Percentiles rank a stretch among this genome's conserved stretches.
Evolutionary conservation across 2,797 vertebrate species (phyloP).

Genomic region (Platalea minor): DNA sequence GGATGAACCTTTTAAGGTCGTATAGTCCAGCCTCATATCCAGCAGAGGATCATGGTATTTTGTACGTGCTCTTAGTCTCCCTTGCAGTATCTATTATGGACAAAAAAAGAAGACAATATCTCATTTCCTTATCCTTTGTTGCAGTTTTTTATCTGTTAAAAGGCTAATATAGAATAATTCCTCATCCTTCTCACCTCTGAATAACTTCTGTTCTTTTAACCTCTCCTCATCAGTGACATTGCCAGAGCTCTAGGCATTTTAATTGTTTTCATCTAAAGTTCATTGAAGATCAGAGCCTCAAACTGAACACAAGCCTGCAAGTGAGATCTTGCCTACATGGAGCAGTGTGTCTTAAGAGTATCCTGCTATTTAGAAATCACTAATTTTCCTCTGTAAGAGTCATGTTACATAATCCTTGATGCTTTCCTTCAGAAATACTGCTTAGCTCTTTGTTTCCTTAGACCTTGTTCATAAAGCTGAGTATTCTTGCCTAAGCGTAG

Average conservation of each 20-base stretch:
- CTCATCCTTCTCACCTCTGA: background rate
- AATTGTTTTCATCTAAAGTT: background rate
- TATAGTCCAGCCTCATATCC: background rate
- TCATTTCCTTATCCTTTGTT: background rate
- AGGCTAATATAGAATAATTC: background rate
- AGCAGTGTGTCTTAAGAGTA: background rate
- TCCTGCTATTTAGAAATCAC: background rate
- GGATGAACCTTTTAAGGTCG: background rate
- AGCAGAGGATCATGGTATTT: background rate
- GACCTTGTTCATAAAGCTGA: background rate
- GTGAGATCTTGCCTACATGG: background rate
- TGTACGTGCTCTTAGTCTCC: background rate
- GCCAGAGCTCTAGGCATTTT: background rate
- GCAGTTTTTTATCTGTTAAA: background rate
- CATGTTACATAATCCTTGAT: background rate
- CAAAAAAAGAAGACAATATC: background rate
- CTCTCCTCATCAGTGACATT: background rate
- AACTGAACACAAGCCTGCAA: background rate
- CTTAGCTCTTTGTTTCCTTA: background rate
- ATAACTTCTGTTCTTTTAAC: background rate
- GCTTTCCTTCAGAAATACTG: background rate
- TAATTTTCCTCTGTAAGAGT: background rate
- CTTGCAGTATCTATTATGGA: background rate
- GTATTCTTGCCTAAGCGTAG: background rate
- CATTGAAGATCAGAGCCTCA: background rate